Base-by-base conservation (phyloP, 2,888 invertebrate genomes). In the Agrotis puta region DNA sequence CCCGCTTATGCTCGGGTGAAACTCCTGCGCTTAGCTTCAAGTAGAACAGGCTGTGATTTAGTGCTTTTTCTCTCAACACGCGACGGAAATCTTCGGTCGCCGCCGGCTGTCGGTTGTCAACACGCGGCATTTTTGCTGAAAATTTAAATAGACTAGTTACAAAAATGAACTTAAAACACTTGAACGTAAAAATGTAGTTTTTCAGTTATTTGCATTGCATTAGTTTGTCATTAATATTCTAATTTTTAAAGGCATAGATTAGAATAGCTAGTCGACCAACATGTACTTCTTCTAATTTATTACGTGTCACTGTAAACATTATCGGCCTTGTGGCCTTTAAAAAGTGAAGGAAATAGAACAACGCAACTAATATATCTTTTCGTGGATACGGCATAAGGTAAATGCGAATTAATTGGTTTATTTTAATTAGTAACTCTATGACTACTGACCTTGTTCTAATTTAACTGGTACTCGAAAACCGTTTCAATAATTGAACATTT, bases 1-100 rank as follows among this genome's bases (percentile, higher is more conserved):
- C 88, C 65, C 88, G 89, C 84, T 89, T 88, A 70, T 88, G 86
- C 64, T 85, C 91, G 39, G 91, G 87, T 59, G 88, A 78, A 47
- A 90, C 90, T 83, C 93, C 94, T 61, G 94, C 92, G 87, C 94
- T 94, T 79, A 96, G 91, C 87, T 95, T 95, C 88, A 95, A 86
- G 88, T 96, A 96, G 87, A 96, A 96, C 84, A 95, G 85, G 89
- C 96, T 96, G 91, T 96, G 96, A 88, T 87, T 94, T 48, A 96
- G 89, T 68, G 96, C 96, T 89, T 96, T 96, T 89, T 96, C 95
- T 70, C 95, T 93, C 74, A 96, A 88, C 74, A 96, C 94, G 71
- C 94, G 93, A 53, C 96, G 94, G 89, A 96, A 95, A 88, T 96
- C 96, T 83, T 95, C 94, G 50, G 93, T 92, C 57, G 93, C 88